phyloP scores from a whole-genome alignment of 1,140 invertebrate species.

The Rhynchophorus ferrugineus region DNA sequence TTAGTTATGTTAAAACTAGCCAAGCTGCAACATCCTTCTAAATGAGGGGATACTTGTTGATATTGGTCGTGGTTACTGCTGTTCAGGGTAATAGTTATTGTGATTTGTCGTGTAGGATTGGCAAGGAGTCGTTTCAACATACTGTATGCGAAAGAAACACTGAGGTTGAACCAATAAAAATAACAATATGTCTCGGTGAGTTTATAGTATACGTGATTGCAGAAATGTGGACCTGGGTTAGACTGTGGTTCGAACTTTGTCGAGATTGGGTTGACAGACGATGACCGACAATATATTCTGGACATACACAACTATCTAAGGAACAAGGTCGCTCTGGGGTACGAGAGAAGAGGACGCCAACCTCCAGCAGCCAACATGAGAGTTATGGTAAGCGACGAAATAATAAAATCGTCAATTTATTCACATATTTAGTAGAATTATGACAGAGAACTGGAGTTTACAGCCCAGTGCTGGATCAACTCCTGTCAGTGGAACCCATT shows the following conservation, averaged over 20 bases:
- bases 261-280: conserved; percentile 25
- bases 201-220: too few species aligned
- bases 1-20: too few species aligned
- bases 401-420: conserved; percentile 1
- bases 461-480: conserved; percentile 54
- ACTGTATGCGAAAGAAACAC: too few species aligned
- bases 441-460: conserved; percentile 51
- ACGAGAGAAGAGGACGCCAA: conserved; percentile 42
- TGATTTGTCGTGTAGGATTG: too few species aligned
- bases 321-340: conserved; percentile 42
- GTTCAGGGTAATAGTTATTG: too few species aligned
- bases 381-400: conserved; percentile 47
- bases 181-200: too few species aligned
- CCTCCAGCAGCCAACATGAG: conserved; percentile 48
- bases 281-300: conserved; percentile 30
- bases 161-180: too few species aligned
- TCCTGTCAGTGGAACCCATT: conserved; percentile 33
- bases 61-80: too few species aligned
- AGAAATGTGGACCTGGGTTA: conserved; percentile 31
- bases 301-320: conserved; percentile 45
- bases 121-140: too few species aligned
- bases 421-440: conserved; percentile 42
- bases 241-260: conserved; percentile 32
- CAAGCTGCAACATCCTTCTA: too few species aligned
- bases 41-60: too few species aligned